phyloP scores from a whole-genome alignment of 2,113 vertebrate genomes.

The Bucco capensis region DNA sequence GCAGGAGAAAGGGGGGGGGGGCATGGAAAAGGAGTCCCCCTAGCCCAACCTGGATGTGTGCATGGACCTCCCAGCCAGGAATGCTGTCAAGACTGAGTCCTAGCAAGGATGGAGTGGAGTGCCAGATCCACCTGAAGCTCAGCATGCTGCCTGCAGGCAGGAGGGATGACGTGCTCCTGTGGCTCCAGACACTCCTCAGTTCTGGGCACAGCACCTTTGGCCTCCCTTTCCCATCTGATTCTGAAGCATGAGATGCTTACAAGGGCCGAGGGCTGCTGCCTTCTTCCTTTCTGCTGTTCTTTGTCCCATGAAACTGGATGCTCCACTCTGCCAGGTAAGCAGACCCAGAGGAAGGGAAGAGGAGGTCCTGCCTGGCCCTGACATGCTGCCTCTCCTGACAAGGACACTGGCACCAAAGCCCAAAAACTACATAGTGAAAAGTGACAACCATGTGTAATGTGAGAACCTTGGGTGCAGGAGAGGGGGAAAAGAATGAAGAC shows the following conservation, averaged over 20 bases:
- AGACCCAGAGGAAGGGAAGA: not conserved
- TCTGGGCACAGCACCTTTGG: not conserved
- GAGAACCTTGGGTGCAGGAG: not conserved
- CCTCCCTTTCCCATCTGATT: not conserved
- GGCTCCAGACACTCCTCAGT: accelerated
- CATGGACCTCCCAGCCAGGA: not conserved
- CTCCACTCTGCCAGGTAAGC: not conserved
- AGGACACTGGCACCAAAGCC: not conserved
- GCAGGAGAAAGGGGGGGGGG: not conserved
- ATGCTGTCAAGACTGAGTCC: not conserved
- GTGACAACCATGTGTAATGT: not conserved
- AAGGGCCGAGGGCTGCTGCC: not conserved
- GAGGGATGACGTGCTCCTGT: accelerated
- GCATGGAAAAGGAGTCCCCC: not conserved
- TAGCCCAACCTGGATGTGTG: not conserved
- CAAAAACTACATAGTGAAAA: not conserved
- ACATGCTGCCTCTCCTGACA: not conserved
- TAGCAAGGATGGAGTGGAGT: not conserved
- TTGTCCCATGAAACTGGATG: not conserved
- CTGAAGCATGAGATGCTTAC: not conserved
- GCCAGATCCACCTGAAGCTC: not conserved
- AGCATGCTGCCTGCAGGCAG: not conserved
- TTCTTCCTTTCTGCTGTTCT: not conserved
- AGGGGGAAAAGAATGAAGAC: not conserved
- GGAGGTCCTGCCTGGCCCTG: not conserved